Base-by-base conservation (phyloP, 2,113 vertebrate species). In the Triplophysa rosa region DNA sequence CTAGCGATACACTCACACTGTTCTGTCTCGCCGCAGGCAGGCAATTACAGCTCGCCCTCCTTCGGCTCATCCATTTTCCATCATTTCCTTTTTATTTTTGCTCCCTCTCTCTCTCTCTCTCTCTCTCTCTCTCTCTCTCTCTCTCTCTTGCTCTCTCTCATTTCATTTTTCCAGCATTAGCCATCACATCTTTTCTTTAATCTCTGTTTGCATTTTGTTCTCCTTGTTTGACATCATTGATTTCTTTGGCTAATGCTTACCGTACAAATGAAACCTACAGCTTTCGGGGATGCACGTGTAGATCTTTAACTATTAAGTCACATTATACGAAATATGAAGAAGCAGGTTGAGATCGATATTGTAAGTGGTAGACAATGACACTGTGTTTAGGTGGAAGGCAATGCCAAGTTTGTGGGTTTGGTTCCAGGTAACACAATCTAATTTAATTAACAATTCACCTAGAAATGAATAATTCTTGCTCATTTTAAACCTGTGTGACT, bases 11-110 rank as follows among this genome's bases (percentile, higher is more conserved):
- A 16, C 82, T 84, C 83, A 86, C 83, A 89, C 91, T 90, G 86
- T 89, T 90, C 91, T 89, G 91, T 90, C 91, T 83, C 89, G 91
- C 93, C 90, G 81, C 75, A 86, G 93, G 94, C 91, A 86, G 91
- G 92, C 92, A 92, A 95, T 95, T 95, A 93, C 84, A 88, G 88
- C 89, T 91, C 64, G 56, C 19, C 72, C 64, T 68, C 71, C 84
- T 71, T 78, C 77, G 33, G 70, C 62, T 5, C 21, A 17, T 81
- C 77, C 14, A 77, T 76, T 78, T 23, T 42, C 77, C 63, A 77
- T 85, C 64, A 77, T 79, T 66, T 78, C 45, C 59, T 37, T 3
- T 42, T 80, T 40, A 21, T 33, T 65, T 67, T 23, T 68, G 40
- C 13, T 14, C 23, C 56, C 29, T 42, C 56, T 24, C 33, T 6